phyloP scores from a whole-genome alignment of 2,797 vertebrate genomes.

The Phrynocephalus vlangalii region DNA sequence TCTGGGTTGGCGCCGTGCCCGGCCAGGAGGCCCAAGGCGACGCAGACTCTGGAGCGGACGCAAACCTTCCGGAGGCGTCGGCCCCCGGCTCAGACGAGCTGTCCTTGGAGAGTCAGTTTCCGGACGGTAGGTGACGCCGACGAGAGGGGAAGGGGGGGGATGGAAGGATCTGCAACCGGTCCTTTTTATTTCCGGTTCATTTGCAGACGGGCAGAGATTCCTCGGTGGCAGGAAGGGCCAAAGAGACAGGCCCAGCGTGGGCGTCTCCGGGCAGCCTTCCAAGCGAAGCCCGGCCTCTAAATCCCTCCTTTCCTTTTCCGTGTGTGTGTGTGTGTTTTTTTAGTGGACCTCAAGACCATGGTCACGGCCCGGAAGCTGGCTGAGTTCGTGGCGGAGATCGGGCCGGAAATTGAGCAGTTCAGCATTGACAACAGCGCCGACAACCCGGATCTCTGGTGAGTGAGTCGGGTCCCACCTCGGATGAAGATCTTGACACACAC shows the following conservation, averaged over 20 bases:
- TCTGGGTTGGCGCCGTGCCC: slow-evolving; percentile 55
- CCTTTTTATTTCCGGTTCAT: too few relatives aligned
- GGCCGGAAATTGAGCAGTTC: slow-evolving; percentile 83
- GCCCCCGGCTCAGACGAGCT: slow-evolving; percentile 14
- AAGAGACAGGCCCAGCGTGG: too few relatives aligned
- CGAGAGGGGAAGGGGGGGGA: neutral
- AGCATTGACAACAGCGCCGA: slow-evolving; percentile 83
- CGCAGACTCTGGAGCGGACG: slow-evolving; percentile 9
- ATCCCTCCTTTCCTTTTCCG: too few relatives aligned
- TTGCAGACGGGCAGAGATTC: too few relatives aligned
- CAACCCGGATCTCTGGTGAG: slow-evolving; percentile 83
- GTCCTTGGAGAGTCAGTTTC: slow-evolving; percentile 45
- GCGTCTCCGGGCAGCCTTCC: too few relatives aligned
- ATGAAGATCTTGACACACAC: too few relatives aligned
- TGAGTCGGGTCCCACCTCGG: neutral
- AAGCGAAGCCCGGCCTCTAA: too few relatives aligned
- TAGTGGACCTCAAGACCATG: slow-evolving; percentile 81
- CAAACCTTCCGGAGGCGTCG: neutral
- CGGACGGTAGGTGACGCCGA: slow-evolving; percentile 69
- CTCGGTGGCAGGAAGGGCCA: too few relatives aligned
- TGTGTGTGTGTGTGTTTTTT: too few relatives aligned
- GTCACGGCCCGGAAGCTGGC: slow-evolving; percentile 82
- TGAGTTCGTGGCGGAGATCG: slow-evolving; percentile 82
- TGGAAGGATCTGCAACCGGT: too few relatives aligned
- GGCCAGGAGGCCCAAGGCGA: neutral